Evolutionary conservation across 2,888 invertebrate genomes (phyloP).

Genomic region (Blastobasis adustella): DNA sequence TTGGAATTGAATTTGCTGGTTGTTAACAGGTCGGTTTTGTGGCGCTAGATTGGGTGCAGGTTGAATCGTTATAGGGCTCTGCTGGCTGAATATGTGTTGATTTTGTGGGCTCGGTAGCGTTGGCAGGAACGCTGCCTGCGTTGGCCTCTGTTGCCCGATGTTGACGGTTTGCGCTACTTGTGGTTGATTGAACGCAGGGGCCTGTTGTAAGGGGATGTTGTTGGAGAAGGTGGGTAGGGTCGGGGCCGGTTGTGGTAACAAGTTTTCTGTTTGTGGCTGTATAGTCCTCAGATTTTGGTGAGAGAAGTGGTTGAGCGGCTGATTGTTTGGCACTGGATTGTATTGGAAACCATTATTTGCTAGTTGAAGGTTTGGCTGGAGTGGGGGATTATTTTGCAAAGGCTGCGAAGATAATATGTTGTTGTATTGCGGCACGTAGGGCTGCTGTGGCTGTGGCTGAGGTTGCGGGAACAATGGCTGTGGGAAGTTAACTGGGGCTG

Average conservation of each 20-base stretch:
- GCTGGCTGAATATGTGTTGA: constrained; percentile 45
- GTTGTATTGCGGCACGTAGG: constrained; percentile 59
- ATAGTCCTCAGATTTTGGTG: constrained; percentile 42
- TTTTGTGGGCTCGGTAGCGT: constrained; percentile 43
- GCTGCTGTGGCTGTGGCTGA: constrained; percentile 26
- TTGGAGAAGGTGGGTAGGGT: constrained; percentile 52
- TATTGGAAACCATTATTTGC: constrained; percentile 40
- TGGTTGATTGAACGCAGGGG: constrained; percentile 39
- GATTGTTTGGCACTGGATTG: constrained; percentile 39
- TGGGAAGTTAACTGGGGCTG: constrained; percentile 48
- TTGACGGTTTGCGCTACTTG: constrained; percentile 33
- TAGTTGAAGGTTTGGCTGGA: constrained; percentile 31
- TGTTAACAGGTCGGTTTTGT: constrained; percentile 44
- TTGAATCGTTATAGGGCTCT: constrained; percentile 58
- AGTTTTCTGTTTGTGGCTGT: constrained; percentile 40
- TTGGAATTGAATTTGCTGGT: constrained; percentile 58
- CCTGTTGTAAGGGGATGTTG: constrained; percentile 40
- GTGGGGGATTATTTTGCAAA: constrained; percentile 31
- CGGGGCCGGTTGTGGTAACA: constrained; percentile 46
- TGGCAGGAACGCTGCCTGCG: constrained; percentile 54
- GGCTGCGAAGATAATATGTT: constrained; percentile 42
- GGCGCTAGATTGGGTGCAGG: constrained; percentile 63
- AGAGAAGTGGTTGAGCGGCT: constrained; percentile 35
- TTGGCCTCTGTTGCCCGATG: constrained; percentile 55
- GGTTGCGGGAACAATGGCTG: constrained; percentile 36